Evolutionary conservation across 2,888 invertebrate genomes (phyloP).

Genomic region (Microchrysa polita): DNA sequence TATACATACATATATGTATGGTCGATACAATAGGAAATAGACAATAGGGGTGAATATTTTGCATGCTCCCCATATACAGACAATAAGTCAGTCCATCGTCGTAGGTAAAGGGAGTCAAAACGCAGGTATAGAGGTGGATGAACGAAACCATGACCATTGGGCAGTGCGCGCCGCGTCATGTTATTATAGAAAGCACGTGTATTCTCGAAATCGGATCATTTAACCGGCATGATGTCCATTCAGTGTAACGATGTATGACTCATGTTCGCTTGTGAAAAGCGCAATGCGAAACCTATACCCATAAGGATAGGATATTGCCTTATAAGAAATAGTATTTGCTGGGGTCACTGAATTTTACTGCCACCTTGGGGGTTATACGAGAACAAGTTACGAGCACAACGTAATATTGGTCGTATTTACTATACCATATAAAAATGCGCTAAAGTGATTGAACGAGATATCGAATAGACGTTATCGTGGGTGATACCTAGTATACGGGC

Average conservation of each 20-base stretch:
- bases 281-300: conserved; percentile 24
- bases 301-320: neutral
- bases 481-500: too few relatives aligned
- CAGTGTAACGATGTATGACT: conserved; percentile 7
- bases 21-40: too few relatives aligned
- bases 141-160: neutral
- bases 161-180: neutral
- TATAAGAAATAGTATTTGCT: neutral
- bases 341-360: neutral
- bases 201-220: conserved; percentile 6
- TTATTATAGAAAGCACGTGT: neutral
- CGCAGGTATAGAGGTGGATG: too few relatives aligned
- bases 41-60: too few relatives aligned
- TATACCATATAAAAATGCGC: neutral
- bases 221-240: too few relatives aligned
- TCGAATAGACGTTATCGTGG: too few relatives aligned
- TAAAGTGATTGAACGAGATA: neutral
- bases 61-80: too few relatives aligned
- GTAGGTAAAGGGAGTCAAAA: too few relatives aligned
- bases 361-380: conserved; percentile 1
- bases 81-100: too few relatives aligned
- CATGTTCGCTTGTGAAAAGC: neutral
- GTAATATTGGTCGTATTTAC: neutral
- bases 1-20: too few relatives aligned
- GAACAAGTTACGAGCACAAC: neutral